Conservation (phyloP, 2,888 invertebrate genomes). For the Amiota communis region DNA sequence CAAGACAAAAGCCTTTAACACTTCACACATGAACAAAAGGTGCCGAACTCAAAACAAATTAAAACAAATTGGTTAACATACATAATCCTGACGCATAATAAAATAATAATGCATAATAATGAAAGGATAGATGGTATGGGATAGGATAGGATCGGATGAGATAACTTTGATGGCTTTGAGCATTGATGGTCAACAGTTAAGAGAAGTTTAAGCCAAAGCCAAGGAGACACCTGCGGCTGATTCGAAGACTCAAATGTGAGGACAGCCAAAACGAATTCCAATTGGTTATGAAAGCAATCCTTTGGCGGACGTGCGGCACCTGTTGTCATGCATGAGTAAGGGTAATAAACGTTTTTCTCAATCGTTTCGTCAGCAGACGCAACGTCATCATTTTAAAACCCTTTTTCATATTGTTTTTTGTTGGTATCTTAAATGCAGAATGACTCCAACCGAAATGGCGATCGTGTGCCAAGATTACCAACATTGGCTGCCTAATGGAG, state of each 20-base stretch:
- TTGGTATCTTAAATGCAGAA: constrained; percentile 40
- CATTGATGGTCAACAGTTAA: constrained; percentile 6
- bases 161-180: background rate
- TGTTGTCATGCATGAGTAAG: constrained; percentile 54
- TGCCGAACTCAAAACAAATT: constrained; percentile 50
- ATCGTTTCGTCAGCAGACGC: background rate
- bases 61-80: constrained; percentile 63
- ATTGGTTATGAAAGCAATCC: constrained; percentile 48
- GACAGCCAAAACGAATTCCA: constrained; percentile 21
- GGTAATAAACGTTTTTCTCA: constrained; percentile 13
- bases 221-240: constrained; percentile 34
- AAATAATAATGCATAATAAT: constrained; percentile 32
- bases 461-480: constrained; percentile 42
- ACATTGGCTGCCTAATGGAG: constrained; percentile 55
- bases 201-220: background rate
- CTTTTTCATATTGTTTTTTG: background rate
- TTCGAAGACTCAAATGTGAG: background rate
- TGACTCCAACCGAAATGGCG: constrained; percentile 55
- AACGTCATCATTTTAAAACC: background rate
- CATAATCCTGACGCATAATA: constrained; percentile 53
- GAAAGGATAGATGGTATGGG: too few relatives aligned
- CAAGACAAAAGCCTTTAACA: constrained; percentile 51
- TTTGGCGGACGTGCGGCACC: constrained; percentile 60
- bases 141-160: too few relatives aligned
- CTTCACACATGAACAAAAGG: constrained; percentile 51